Percentiles rank a stretch among this genome's conserved stretches.
Evolutionary conservation across 2,113 vertebrate genomes (phyloP).

Genomic region (Rhineura floridana): DNA sequence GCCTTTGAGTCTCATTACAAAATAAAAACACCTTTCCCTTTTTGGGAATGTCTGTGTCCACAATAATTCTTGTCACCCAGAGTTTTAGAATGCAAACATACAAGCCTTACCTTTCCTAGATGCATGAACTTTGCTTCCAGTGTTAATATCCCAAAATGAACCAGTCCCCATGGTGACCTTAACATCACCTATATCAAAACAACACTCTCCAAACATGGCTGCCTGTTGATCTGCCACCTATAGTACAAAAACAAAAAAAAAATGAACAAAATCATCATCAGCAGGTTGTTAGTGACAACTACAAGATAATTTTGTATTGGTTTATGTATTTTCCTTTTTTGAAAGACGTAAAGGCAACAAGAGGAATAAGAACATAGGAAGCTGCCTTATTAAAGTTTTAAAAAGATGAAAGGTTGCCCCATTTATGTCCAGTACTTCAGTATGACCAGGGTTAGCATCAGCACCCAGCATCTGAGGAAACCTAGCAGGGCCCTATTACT

Average conservation of each 20-base stretch:
- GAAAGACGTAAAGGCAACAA: no score
- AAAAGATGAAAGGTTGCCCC: neutral
- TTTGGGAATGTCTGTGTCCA: neutral
- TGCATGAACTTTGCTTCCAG: slow-evolving; percentile 84
- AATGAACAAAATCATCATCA: neutral
- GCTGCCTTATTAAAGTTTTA: neutral
- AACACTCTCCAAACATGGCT: slow-evolving; percentile 97
- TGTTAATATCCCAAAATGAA: slow-evolving; percentile 95
- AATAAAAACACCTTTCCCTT: neutral
- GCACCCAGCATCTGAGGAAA: no score
- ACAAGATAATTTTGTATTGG: neutral
- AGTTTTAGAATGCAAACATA: neutral
- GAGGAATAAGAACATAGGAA: no score
- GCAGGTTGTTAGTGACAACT: neutral
- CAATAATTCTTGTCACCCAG: neutral
- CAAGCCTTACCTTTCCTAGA: slow-evolving; percentile 77
- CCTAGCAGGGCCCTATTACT: neutral
- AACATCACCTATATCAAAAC: slow-evolving; percentile 90
- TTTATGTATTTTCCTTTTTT: neutral
- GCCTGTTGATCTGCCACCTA: slow-evolving; percentile 97
- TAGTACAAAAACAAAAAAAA: neutral
- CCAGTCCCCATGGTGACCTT: slow-evolving; percentile 98
- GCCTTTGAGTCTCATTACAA: neutral
- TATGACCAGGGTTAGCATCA: neutral
- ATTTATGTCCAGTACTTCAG: neutral